A percentile compares a stretch with the other conserved stretches of the same genome.
These are phyloP conservation scores for Zaprionus inermis DNA, from an alignment of 1,140 invertebrate species.

Conservation along the genomic window DNA sequence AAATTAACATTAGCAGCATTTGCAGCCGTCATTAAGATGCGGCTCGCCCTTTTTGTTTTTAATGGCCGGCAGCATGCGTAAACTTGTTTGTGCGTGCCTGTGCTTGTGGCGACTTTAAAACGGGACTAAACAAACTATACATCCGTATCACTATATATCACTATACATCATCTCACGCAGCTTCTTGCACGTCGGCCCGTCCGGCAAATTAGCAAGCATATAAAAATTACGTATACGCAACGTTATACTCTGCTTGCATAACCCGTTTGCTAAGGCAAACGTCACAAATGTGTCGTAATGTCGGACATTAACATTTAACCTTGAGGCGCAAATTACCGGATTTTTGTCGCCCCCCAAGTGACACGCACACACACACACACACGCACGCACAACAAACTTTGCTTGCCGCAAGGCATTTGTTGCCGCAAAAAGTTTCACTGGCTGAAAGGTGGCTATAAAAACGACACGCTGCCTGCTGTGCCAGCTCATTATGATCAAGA, in stretches of 20 bases:
- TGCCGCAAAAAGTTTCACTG: constrained; percentile 35
- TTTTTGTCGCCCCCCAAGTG: constrained; percentile 71
- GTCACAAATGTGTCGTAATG: constrained; percentile 74
- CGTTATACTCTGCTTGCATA: constrained; percentile 43
- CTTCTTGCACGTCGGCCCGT: background rate
- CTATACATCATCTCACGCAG: constrained; percentile 5
- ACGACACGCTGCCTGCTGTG: constrained; percentile 31
- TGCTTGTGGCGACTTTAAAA: constrained; percentile 42
- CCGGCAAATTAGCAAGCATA: constrained; percentile 59
- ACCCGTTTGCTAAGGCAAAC: constrained; percentile 67
- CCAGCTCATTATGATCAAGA: constrained; percentile 9
- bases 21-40: constrained; percentile 69
- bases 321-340: constrained; percentile 77
- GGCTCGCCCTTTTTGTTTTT: constrained; percentile 39
- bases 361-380: constrained; percentile 15
- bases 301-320: constrained; percentile 79
- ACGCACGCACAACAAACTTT: constrained; percentile 28
- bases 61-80: constrained; percentile 50
- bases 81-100: constrained; percentile 22
- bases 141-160: constrained; percentile 5
- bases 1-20: constrained; percentile 82
- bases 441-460: constrained; percentile 28
- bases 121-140: constrained; percentile 63
- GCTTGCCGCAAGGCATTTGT: constrained; percentile 47
- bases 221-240: constrained; percentile 70